Conservation (phyloP, 2,888 invertebrate genomes). For the Caenorhabditis sulstoni region DNA sequence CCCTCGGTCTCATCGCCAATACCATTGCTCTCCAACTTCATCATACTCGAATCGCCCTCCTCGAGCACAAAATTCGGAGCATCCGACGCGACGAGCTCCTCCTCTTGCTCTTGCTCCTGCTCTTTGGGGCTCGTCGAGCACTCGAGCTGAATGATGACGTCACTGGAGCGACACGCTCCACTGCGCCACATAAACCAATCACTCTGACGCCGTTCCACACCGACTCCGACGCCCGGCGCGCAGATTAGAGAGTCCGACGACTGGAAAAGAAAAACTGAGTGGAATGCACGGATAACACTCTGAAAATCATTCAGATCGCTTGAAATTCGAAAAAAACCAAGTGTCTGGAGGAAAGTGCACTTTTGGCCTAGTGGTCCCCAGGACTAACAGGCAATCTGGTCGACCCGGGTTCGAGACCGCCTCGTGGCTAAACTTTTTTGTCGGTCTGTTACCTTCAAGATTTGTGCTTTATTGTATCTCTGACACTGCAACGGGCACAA, state of each 20-base stretch:
- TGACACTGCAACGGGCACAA: constrained; percentile 56
- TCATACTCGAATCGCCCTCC: too few species aligned
- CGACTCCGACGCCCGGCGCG: constrained; percentile 42
- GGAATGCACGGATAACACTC: too few species aligned
- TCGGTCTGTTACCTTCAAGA: constrained; percentile 27
- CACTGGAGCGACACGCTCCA: constrained; percentile 37
- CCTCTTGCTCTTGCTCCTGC: constrained; percentile 12
- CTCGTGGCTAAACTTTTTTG: not conserved
- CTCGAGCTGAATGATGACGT: constrained; percentile 48
- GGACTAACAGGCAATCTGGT: too few species aligned
- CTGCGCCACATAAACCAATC: constrained; percentile 60
- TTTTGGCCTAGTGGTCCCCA: too few species aligned
- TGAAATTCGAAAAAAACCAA: too few species aligned
- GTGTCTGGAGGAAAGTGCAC: too few species aligned
- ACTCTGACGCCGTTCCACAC: constrained; percentile 55
- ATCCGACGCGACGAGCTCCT: constrained; percentile 10
- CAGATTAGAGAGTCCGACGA: constrained; percentile 45
- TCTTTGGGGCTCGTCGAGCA: constrained; percentile 19
- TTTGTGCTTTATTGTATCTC: constrained; percentile 26
- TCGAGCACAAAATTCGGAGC: not conserved
- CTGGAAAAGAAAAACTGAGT: constrained; percentile 18
- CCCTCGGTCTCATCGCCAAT: constrained; percentile 17
- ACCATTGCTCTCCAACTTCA: constrained; percentile 23
- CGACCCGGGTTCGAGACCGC: too few species aligned
- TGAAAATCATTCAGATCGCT: too few species aligned